Conservation (phyloP, 2,797 vertebrate genomes). For the Periparus ater region DNA sequence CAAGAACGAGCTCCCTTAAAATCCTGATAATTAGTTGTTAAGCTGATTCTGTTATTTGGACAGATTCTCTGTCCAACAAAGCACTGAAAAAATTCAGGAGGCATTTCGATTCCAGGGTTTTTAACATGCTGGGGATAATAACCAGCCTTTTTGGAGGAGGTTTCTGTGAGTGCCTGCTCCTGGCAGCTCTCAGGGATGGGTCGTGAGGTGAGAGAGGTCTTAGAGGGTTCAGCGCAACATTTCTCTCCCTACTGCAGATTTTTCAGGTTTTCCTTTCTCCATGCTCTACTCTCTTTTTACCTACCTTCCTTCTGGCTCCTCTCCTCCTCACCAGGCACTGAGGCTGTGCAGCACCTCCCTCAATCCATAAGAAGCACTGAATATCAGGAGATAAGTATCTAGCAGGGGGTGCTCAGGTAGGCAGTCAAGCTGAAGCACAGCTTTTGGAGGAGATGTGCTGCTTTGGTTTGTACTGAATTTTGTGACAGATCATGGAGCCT, state of each 20-base stretch:
- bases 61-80: background rate
- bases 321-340: background rate
- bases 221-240: background rate
- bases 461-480: background rate
- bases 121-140: background rate
- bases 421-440: background rate
- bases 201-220: background rate
- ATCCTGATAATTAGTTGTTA: background rate
- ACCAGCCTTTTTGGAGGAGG: background rate
- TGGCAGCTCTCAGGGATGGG: background rate
- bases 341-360: background rate
- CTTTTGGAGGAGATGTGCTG: background rate
- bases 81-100: background rate
- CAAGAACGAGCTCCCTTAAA: background rate
- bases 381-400: background rate
- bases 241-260: background rate
- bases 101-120: background rate
- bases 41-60: background rate
- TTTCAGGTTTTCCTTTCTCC: background rate
- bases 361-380: background rate
- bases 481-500: background rate
- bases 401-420: background rate
- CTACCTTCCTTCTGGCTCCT: background rate
- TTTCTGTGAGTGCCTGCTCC: background rate
- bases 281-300: background rate